Conservation (phyloP, 2,888 invertebrate genomes). For the Drosophila lacicola region DNA sequence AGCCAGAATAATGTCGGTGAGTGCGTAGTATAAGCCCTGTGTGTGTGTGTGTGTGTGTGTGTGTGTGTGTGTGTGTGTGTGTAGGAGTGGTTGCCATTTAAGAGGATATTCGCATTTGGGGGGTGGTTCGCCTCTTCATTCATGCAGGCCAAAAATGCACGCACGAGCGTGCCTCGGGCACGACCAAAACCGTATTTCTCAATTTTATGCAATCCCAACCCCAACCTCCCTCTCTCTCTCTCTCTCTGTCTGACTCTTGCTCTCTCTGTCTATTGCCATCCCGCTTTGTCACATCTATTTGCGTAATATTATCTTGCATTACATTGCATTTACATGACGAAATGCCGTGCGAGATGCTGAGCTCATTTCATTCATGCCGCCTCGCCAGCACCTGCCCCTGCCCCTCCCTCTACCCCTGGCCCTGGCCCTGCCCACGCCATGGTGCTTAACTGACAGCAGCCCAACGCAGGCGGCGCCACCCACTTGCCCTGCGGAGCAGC, state of each 20-base stretch:
- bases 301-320: conserved; percentile 29
- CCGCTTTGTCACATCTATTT: conserved; percentile 25
- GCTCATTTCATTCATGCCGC: conserved; percentile 73
- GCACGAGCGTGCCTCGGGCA: neutral
- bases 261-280: conserved; percentile 6
- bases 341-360: conserved; percentile 37
- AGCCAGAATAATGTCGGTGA: conserved; percentile 56
- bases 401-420: too few species aligned
- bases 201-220: conserved; percentile 39
- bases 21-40: conserved; percentile 36
- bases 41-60: neutral
- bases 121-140: conserved; percentile 59
- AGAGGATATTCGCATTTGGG: conserved; percentile 48
- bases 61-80: neutral
- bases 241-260: neutral
- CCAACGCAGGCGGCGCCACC: conserved; percentile 2
- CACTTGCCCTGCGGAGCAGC: conserved; percentile 5
- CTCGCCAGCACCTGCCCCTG: conserved; percentile 19
- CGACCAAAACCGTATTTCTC: conserved; percentile 34
- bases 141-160: conserved; percentile 42
- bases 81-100: conserved; percentile 3
- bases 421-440: too few species aligned
- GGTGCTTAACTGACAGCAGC: too few species aligned
- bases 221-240: conserved; percentile 2
- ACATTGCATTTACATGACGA: conserved; percentile 24